Base-by-base conservation (phyloP, 1,140 invertebrate species). In the Dolichoris vasculosae region DNA sequence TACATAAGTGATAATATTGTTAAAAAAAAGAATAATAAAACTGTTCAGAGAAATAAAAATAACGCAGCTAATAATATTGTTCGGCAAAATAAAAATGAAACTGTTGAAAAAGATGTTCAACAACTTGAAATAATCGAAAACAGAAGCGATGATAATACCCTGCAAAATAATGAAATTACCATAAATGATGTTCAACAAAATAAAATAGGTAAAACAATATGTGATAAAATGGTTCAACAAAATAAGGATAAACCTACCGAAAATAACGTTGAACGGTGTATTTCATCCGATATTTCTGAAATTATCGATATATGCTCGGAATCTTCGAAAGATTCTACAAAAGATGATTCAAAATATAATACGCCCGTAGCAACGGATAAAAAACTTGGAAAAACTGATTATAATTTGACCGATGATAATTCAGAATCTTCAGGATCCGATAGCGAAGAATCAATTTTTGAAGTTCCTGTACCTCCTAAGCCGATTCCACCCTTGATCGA, bases 401-500 rank as follows among this genome's bases (percentile, higher is more conserved):
- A 7, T 38, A 15, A 80, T n/a, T 30, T 82, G 59, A 55, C 79
- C 59, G 15, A 64, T 85, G 6, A 86, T 48, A 85, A 59, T 67
- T 48, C 38, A 15, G 43, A n/a, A 43, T 43, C 87, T 4, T 64
- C 86, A 20, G 51, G 73, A 40, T 90, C 89, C 4, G 90, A 92
- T 43, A 92, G 90, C 23, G 90, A 92, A 46, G 88, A 90, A 63
- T 93, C 92, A 11, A 91, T 93, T 86, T 89, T 90, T 40, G 92
- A 93, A 88, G 88, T 93, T 77, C 92, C 92, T 30, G 82, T 93
- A 35, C 90, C 92, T 46, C 91, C 91, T 4, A 93, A 92, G 87
- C 91, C 91, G 26, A 43, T 77, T 26, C 92, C 92, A 40, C 89
- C 82, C 0, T 40, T 92, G 20, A 91, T 93, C 78, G 86, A 90